Evolutionary conservation across 2,113 vertebrate genomes (phyloP), one percentile per base, ranked within the genome.

Genomic region (Zosterops hypoxanthus): DNA sequence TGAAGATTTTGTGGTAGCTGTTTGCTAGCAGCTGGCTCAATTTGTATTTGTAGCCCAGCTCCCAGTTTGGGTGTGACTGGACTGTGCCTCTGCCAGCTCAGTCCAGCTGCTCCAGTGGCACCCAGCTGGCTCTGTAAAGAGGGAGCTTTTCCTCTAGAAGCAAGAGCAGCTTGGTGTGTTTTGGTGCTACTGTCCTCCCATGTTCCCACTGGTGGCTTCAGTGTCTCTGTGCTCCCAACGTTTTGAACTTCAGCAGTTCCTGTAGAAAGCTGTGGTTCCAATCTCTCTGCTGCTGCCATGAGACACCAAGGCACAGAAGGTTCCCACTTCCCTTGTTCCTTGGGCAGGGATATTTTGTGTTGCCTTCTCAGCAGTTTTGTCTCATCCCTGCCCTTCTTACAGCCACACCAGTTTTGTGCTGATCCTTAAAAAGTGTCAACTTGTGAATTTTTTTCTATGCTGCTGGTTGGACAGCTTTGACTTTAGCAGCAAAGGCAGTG

Each of bases 171-270:
- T 3, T 2, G 0, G 19, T 29, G 28, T 49, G 49, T 19, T 26
- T 23, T 17, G 20, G 20, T 41, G 55, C 44, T 8, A 39, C 44
- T 59, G 11, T 16, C 55, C 44, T 61, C 52, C 59, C 6, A 1
- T 4, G 0, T 64, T 66, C 52, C 57, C 41, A 12, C 18, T 26
- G 33, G n/a, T 49, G 7, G 12, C 31, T 50, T 60, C 61, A 25
- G 15, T 18, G 17, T 56, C 50, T 49, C 34, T 4, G 0, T 52
- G 55, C 46, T 61, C 42, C 29, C 59, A 56, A 0, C 0, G 0
- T 41, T 49, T n/a, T 61, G 66, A 71, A 47, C 50, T 34, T 50
- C 39, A 60, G 41, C 28, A 36, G 11, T 44, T 68, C 59, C 46
- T 42, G n/a, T 8, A 49, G 55, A 34, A 64, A 61, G 59, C 46